Evolutionary conservation across 2,113 vertebrate genomes (phyloP), one percentile per base, ranked within the genome.

Genomic region (Clarias gariepinus): DNA sequence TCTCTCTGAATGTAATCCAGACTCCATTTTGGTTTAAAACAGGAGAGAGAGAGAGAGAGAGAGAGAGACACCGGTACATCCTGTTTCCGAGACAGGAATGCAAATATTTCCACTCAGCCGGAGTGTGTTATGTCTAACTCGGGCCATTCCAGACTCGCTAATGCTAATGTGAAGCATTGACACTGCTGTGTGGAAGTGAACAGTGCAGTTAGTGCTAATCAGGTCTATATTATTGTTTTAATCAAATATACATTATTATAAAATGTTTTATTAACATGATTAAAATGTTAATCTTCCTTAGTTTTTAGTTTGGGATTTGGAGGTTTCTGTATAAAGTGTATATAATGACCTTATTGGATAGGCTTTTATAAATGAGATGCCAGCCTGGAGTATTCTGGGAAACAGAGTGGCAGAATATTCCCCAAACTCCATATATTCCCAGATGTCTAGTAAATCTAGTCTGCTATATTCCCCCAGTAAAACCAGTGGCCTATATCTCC

Each of bases 111-210:
- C 89, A 87, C 77, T 86, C 74, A 81, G 89, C 91, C 90, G 89
- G 87, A 91, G 89, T 91, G 68, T 96, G 94, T 95, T 96, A 92
- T 95, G 95, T 96, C 95, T 96, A 81, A 84, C 88, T 36, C 80
- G 0, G 21, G 52, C 25, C 85, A 82, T 95, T 96, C 93, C 94
- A 93, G 94, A 93, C 83, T 90, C 87, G 84, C 4, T 82, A 86
- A 90, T 92, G 92, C 90, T 93, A 73, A 74, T 1, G 58, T 57
- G 82, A 86, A 84, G 52, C 58, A 28, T 81, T 79, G 52, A 86
- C 28, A 28, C 25, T 28, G 69, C 68, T 33, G 68, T 36, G 64
- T 15, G 66, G 66, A 69, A 18, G 66, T 69, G 30, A 69, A 69
- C 66, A 2, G 36, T 19, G 30, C 7, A 0, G 28, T 68, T 13